phyloP scores from a whole-genome alignment of 2,888 invertebrate species.

The Dugesia japonica region DNA sequence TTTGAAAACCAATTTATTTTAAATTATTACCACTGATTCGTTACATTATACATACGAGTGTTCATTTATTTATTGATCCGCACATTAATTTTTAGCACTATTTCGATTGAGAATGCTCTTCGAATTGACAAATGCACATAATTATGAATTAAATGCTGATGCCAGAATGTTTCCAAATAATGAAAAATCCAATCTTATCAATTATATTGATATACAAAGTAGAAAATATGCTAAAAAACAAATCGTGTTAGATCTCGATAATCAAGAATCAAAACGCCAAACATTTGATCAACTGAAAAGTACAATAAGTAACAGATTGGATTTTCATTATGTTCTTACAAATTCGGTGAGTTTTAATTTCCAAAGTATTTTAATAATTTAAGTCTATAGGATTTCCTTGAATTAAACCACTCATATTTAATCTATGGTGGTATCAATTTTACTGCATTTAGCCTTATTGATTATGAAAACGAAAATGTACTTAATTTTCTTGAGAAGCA shows the following conservation, averaged over 20 bases:
- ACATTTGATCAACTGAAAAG: background rate
- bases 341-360: background rate
- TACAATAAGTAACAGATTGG: background rate
- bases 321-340: background rate
- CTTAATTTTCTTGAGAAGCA: background rate
- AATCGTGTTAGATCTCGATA: background rate
- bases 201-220: background rate
- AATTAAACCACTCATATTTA: slow-evolving; percentile 15
- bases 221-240: background rate
- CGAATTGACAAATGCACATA: slow-evolving; percentile 21
- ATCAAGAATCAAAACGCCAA: background rate
- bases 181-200: background rate
- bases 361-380: background rate
- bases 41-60: background rate
- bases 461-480: background rate
- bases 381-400: background rate
- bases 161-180: slow-evolving; percentile 5
- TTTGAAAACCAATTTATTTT: too few species aligned
- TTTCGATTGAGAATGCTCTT: slow-evolving; percentile 31
- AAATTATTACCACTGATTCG: too few species aligned
- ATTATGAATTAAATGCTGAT: slow-evolving; percentile 26
- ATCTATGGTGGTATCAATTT: slow-evolving; percentile 29
- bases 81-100: slow-evolving; percentile 12
- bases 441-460: slow-evolving; percentile 24
- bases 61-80: background rate